Percentiles rank a stretch among this genome's conserved stretches.
Evolutionary conservation across 1,140 invertebrate species (phyloP).

Genomic region (Drosophila suzukii): DNA sequence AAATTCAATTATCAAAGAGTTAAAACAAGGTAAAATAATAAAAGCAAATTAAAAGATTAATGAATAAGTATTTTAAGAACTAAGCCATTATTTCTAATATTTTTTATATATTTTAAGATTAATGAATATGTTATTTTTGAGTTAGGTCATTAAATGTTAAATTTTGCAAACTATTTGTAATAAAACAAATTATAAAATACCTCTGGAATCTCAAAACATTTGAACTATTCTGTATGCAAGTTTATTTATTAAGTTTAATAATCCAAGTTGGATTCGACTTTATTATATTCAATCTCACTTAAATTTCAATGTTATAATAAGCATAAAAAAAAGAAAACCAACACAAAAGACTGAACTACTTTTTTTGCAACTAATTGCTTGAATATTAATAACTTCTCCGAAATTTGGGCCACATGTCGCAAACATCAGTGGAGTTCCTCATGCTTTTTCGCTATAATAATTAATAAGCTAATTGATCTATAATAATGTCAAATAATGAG

Average conservation of each 20-base stretch:
- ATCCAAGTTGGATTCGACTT: no score
- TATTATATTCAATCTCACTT: not conserved
- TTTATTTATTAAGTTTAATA: no score
- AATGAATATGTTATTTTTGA: not conserved
- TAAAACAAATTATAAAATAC: not conserved
- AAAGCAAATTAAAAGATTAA: not conserved
- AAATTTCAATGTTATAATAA: not conserved
- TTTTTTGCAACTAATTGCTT: constrained; percentile 2
- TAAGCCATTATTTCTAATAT: no score
- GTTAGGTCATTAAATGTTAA: not conserved
- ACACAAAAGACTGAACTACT: not conserved
- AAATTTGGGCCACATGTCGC: constrained; percentile 19
- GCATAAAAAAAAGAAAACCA: not conserved
- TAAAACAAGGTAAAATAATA: not conserved
- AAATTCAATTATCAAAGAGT: not conserved
- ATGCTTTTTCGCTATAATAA: constrained; percentile 43
- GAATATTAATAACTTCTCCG: constrained; percentile 41
- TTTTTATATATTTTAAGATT: not conserved
- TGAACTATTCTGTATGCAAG: no score
- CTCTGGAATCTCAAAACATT: no score
- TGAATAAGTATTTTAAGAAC: no score
- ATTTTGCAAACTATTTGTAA: no score
- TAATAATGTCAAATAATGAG: constrained; percentile 74
- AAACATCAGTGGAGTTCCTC: constrained; percentile 21
- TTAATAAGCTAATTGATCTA: constrained; percentile 75